Conservation (phyloP, 1,140 invertebrate genomes). For the Rhopalosiphum padi region DNA sequence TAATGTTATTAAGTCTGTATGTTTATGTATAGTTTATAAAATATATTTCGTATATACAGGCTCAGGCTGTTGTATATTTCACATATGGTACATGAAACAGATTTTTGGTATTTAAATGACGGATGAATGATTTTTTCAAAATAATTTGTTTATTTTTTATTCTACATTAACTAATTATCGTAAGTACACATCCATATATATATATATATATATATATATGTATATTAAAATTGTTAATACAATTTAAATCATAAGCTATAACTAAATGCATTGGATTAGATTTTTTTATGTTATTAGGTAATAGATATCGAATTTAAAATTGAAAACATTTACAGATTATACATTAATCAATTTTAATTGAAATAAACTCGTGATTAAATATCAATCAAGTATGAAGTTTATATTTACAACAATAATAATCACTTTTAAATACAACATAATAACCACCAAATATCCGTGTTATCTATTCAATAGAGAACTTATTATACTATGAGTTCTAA, state of each 20-base stretch:
- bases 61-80: too few species aligned
- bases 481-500: neutral
- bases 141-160: neutral
- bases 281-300: too few species aligned
- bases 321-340: too few species aligned
- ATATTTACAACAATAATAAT: neutral
- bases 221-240: neutral
- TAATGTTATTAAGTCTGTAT: too few species aligned
- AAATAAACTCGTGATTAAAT: neutral
- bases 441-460: neutral
- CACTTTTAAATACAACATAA: neutral
- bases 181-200: too few species aligned
- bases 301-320: too few species aligned
- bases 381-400: neutral
- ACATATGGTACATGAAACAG: too few species aligned
- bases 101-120: too few species aligned
- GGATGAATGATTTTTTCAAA: neutral
- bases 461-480: too few species aligned
- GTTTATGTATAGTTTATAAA: too few species aligned
- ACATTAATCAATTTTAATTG: neutral
- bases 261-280: neutral
- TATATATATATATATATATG: too few species aligned
- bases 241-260: neutral
- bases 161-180: neutral
- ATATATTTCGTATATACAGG: too few species aligned